These are phyloP conservation scores for Sinocyclocheilus anshuiensis DNA, from an alignment of 2,113 vertebrate species.

Conservation along the genomic window DNA sequence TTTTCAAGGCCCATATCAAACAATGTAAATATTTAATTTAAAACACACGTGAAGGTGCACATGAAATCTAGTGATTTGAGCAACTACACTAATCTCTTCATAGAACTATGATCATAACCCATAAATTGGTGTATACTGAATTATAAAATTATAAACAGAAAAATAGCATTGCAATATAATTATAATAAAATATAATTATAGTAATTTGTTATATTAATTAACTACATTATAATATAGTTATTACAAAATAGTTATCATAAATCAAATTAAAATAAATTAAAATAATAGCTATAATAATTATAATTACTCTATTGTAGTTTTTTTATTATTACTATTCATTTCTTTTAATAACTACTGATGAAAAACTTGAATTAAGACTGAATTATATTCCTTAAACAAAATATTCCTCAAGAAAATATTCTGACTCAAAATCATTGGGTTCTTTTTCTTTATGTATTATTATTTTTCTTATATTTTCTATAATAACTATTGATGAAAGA, in stretches of 20 bases:
- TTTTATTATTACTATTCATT: too few relatives aligned
- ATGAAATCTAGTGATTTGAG: not conserved
- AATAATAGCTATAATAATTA: not conserved
- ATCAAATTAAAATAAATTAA: not conserved
- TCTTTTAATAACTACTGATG: not conserved
- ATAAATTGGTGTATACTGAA: not conserved
- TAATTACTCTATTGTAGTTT: not conserved
- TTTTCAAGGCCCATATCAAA: not conserved
- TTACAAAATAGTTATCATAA: too few relatives aligned
- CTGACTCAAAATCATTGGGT: too few relatives aligned
- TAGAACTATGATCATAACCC: not conserved
- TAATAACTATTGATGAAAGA: too few relatives aligned
- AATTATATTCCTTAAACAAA: too few relatives aligned
- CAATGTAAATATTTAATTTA: not conserved
- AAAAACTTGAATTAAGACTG: not conserved
- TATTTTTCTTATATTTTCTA: too few relatives aligned
- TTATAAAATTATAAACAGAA: not conserved
- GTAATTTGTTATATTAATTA: too few relatives aligned
- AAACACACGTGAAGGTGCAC: not conserved
- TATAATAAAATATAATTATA: too few relatives aligned
- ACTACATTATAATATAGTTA: too few relatives aligned
- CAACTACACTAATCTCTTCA: not conserved
- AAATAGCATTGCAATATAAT: too few relatives aligned
- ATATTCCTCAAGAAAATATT: too few relatives aligned
- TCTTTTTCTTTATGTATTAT: too few relatives aligned